Evolutionary conservation across 2,797 vertebrate species (phyloP).

Genomic region (Enteromius trimaculatus): DNA sequence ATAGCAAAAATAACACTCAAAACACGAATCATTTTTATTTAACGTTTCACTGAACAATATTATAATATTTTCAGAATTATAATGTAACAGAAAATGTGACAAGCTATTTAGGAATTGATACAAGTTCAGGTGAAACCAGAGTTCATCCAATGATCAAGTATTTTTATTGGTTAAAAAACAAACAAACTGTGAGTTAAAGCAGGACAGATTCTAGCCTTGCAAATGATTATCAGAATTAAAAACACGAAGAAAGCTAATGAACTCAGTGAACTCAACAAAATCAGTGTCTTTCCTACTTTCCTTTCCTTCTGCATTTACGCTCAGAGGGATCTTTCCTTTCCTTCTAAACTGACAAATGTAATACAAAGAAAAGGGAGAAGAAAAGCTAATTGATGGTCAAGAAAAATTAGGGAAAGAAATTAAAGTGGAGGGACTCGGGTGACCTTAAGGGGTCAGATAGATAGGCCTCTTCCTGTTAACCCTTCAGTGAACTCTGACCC

Average conservation of each 20-base stretch:
- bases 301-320: too few relatives aligned
- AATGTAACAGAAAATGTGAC: not conserved
- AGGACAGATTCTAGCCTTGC: not conserved
- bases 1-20: not conserved
- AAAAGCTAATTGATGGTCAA: conserved; percentile 21
- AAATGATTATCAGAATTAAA: not conserved
- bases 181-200: too few relatives aligned
- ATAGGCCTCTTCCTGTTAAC: conserved; percentile 82
- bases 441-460: conserved; percentile 67
- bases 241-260: not conserved
- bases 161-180: not conserved
- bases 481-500: conserved; percentile 76
- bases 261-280: too few relatives aligned
- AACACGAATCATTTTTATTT: not conserved
- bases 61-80: not conserved
- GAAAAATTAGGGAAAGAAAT: conserved; percentile 68
- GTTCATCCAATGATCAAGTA: not conserved
- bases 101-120: not conserved
- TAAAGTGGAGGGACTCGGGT: conserved; percentile 70
- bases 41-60: not conserved
- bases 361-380: not conserved
- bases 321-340: too few relatives aligned
- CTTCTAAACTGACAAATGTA: not conserved
- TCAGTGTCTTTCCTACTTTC: not conserved
- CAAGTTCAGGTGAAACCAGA: not conserved